Percentiles rank a stretch among this genome's conserved stretches.
phyloP scores from a whole-genome alignment of 2,113 vertebrate genomes.

The Heterochromis multidens region DNA sequence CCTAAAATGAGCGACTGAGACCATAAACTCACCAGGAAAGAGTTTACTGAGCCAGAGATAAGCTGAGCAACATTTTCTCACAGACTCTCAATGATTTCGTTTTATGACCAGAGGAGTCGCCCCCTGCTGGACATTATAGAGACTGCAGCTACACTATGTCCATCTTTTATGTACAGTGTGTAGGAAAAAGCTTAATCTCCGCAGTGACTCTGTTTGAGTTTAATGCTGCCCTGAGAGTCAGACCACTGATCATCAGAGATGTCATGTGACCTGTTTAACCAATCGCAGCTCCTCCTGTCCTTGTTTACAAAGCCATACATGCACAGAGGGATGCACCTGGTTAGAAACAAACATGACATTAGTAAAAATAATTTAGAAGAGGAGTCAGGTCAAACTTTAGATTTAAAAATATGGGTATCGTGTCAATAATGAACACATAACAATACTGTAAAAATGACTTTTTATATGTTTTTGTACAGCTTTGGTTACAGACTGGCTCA shows the following conservation, averaged over 20 bases:
- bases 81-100: too few relatives aligned
- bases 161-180: neutral
- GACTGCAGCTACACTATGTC: neutral
- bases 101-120: neutral
- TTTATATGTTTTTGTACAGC: too few relatives aligned
- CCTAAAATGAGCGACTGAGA: neutral
- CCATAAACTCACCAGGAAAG: neutral
- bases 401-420: neutral
- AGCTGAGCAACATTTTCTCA: neutral
- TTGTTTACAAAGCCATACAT: constrained; percentile 29
- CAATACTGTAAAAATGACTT: neutral
- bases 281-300: constrained; percentile 2
- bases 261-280: constrained; percentile 9
- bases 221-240: neutral
- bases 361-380: neutral
- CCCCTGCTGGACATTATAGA: neutral
- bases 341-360: neutral
- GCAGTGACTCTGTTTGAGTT: neutral
- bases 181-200: neutral
- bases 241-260: neutral
- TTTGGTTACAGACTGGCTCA: too few relatives aligned
- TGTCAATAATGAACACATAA: neutral
- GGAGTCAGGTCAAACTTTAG: neutral
- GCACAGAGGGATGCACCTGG: neutral
- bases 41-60: neutral